Evolutionary conservation across 2,888 invertebrate species (phyloP), one percentile per base, ranked within the genome.

Genomic region (Drosophila austrosaltans): DNA sequence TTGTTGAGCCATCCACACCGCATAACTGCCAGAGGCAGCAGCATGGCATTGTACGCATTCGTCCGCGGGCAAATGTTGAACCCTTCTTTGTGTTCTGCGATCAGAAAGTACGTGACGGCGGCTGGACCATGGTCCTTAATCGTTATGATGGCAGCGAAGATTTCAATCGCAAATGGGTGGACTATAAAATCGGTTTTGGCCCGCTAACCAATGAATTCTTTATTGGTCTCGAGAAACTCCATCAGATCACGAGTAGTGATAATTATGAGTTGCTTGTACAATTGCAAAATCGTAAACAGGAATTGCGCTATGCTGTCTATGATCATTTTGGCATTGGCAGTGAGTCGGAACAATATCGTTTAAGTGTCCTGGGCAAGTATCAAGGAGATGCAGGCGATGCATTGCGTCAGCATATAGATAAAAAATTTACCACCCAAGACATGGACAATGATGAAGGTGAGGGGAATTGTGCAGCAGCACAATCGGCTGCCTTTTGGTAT

Each of bases 401-500:
- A 4, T 60, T 85, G 71, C 68, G 78, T 5, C 61, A 72, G 28
- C 85, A 85, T 57, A 16, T 3, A 2, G 81, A 77, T 5, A 87
- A 87, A 8, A 85, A 85, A 16, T 85, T 85, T 30, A 79, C 73
- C 42, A 87, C 87, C 2, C 54, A 72, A 0, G 85, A 85, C 42
- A 63, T 25, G 48, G 63, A 74, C 16, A 82, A 77, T 7, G 79
- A 75, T 7, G 87, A 82, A 22, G 79, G 64, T 12, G 70, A 69
- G 5, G 3, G 8, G 0, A 85, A 78, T 25, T 85, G 85, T 12
- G 85, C 85, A 1, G 30, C 7, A 0, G 39, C 53, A 1, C 85
- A 85, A 22, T 75, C 78, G 48, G 81, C 69, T 0, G 85, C 83
- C n/a, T 85, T 85, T 28, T 85, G 85, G 85, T 87, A 79, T 30